Percentiles rank a stretch among this genome's conserved stretches.
Conservation (phyloP, 37 sponge, comb jelly and placozoan species). For the Halisarca cf. caerulea region DNA sequence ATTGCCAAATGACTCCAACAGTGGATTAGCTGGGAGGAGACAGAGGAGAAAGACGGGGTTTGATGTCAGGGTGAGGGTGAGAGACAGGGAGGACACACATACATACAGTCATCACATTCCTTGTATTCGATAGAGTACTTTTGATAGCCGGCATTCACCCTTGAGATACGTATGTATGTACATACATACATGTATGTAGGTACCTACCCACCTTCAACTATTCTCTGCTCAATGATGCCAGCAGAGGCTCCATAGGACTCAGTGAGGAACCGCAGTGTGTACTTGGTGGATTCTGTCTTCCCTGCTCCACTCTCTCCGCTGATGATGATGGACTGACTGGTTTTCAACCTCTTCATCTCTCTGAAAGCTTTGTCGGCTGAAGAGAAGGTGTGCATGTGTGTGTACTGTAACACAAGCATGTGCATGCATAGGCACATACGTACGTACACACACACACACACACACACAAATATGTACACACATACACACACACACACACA, state of each 20-base stretch:
- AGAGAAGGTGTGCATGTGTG: too few species aligned
- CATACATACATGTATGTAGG: background rate
- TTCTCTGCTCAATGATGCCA: constrained; percentile 81
- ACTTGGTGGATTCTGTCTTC: constrained; percentile 95
- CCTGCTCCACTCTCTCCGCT: constrained; percentile 99
- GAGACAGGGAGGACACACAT: too few species aligned
- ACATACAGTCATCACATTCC: constrained; percentile 10
- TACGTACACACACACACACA: too few species aligned
- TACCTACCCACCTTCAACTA: constrained; percentile 71
- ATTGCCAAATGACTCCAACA: constrained; percentile 96
- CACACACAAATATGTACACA: too few species aligned
- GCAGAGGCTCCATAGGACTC: constrained; percentile 75
- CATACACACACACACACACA: too few species aligned
- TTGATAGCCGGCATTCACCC: too few species aligned
- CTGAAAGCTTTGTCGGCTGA: constrained; percentile 96
- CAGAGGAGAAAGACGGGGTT: background rate
- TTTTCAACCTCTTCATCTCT: constrained; percentile 73
- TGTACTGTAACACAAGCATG: too few species aligned
- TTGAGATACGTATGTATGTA: background rate
- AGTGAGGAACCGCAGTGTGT: constrained; percentile 84
- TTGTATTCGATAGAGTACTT: too few species aligned
- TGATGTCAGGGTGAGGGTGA: too few species aligned
- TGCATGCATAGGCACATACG: too few species aligned
- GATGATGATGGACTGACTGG: constrained; percentile 92
- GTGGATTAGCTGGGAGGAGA: constrained; percentile 76